phyloP scores from a whole-genome alignment of 2,888 invertebrate species.

The Sturmia bella region DNA sequence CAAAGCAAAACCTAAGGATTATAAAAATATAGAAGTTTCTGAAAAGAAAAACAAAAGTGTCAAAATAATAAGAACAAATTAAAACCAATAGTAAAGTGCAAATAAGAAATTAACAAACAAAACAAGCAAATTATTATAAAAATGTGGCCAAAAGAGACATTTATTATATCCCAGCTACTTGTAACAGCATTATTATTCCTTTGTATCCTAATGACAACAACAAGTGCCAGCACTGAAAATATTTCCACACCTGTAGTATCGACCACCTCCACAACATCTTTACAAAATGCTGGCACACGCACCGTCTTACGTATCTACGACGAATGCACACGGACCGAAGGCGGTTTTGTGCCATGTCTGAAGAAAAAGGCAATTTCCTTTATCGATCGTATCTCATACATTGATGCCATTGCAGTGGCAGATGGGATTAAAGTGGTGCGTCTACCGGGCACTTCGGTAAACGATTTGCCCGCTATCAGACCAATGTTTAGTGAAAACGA shows the following conservation, averaged over 20 bases:
- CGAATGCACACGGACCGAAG: constrained; percentile 87
- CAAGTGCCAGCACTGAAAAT: constrained; percentile 78
- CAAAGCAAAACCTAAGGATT: constrained; percentile 27
- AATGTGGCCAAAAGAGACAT: constrained; percentile 73
- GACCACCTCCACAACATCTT: constrained; percentile 70
- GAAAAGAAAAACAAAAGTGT: constrained; percentile 27
- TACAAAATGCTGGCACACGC: constrained; percentile 85
- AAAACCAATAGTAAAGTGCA: constrained; percentile 3
- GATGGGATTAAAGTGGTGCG: constrained; percentile 88
- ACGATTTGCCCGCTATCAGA: constrained; percentile 74
- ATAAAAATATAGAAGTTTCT: background rate
- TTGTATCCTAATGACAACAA: constrained; percentile 61
- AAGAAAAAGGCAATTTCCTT: constrained; percentile 92
- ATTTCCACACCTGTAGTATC: constrained; percentile 59
- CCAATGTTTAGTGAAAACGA: constrained; percentile 85
- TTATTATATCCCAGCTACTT: constrained; percentile 58
- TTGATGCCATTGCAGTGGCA: constrained; percentile 85
- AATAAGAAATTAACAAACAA: constrained; percentile 31
- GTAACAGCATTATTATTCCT: constrained; percentile 59
- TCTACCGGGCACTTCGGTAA: constrained; percentile 79
- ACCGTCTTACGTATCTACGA: constrained; percentile 88
- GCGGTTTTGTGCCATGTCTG: constrained; percentile 87
- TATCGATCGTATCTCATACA: constrained; percentile 88
- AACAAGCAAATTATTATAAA: constrained; percentile 36
- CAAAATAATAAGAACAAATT: constrained; percentile 15